Conservation (phyloP, 2,888 invertebrate species). For the Dasypogon diadema region DNA sequence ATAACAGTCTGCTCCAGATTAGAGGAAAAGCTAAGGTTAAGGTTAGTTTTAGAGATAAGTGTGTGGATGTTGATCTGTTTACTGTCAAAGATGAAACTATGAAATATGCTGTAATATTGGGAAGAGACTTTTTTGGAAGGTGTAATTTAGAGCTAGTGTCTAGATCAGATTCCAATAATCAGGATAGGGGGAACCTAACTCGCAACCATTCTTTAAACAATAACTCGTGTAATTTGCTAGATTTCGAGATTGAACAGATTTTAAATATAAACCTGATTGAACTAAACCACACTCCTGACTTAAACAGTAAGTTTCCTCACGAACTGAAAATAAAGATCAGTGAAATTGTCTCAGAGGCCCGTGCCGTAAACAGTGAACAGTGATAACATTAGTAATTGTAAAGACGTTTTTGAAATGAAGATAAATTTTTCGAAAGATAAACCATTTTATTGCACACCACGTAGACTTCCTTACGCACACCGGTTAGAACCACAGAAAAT, state of each 20-base stretch:
- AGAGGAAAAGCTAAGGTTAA: conserved; percentile 46
- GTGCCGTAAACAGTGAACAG: background rate
- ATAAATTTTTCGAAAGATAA: background rate
- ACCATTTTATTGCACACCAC: conserved; percentile 13
- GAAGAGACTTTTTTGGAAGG: conserved; percentile 50
- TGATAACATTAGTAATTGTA: background rate
- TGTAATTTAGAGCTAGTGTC: background rate
- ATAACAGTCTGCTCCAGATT: conserved; percentile 48
- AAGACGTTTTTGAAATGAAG: conserved; percentile 2
- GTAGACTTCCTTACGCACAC: conserved; percentile 31
- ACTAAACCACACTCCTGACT: background rate
- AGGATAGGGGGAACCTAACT: too few species aligned
- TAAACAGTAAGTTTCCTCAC: conserved; percentile 22
- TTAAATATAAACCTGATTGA: conserved; percentile 7
- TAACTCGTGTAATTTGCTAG: too few species aligned
- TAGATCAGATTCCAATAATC: background rate
- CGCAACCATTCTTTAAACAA: too few species aligned
- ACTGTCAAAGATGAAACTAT: conserved; percentile 53
- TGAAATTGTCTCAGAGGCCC: background rate
- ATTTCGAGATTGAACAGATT: too few species aligned
- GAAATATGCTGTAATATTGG: conserved; percentile 54
- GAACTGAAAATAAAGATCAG: background rate
- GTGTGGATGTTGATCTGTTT: conserved; percentile 46
- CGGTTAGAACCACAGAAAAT: conserved; percentile 18
- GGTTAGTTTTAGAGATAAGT: conserved; percentile 41